phyloP scores from a whole-genome alignment of 2,888 invertebrate species.

The Elegia similella region DNA sequence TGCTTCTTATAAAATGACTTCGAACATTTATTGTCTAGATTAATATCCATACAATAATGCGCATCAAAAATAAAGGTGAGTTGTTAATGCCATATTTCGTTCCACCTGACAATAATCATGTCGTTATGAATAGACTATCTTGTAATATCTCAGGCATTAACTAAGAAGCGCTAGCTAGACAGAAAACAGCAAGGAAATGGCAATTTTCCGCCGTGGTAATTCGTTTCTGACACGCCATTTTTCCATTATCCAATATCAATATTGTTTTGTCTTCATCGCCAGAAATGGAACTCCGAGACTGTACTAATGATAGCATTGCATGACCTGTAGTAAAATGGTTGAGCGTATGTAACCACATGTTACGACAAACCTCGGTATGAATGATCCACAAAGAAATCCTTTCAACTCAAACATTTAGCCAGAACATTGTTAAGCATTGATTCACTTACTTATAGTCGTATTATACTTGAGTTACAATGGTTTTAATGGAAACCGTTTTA shows the following conservation, averaged over 20 bases:
- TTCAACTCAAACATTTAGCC: conserved; percentile 6
- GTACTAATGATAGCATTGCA: conserved; percentile 71
- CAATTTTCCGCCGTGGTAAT: conserved; percentile 69
- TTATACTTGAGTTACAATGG: neutral
- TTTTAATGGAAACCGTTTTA: too few species aligned
- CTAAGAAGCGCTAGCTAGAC: conserved; percentile 56
- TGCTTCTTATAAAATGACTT: too few species aligned
- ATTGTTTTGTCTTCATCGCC: conserved; percentile 75
- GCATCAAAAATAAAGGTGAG: neutral
- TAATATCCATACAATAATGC: neutral
- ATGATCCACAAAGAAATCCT: neutral
- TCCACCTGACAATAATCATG: conserved; percentile 1
- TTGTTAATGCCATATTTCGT: neutral
- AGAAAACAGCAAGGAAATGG: conserved; percentile 67
- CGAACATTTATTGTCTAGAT: too few species aligned
- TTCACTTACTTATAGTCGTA: too few species aligned
- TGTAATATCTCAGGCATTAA: conserved; percentile 33
- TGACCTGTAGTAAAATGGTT: conserved; percentile 43
- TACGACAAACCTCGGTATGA: conserved; percentile 4
- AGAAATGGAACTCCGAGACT: conserved; percentile 61
- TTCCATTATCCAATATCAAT: conserved; percentile 79
- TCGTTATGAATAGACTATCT: conserved; percentile 11
- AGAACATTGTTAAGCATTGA: neutral
- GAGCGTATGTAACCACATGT: conserved; percentile 13
- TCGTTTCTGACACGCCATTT: conserved; percentile 71